Evolutionary conservation across 2,113 vertebrate species (phyloP).

Genomic region (Halcyon senegalensis): DNA sequence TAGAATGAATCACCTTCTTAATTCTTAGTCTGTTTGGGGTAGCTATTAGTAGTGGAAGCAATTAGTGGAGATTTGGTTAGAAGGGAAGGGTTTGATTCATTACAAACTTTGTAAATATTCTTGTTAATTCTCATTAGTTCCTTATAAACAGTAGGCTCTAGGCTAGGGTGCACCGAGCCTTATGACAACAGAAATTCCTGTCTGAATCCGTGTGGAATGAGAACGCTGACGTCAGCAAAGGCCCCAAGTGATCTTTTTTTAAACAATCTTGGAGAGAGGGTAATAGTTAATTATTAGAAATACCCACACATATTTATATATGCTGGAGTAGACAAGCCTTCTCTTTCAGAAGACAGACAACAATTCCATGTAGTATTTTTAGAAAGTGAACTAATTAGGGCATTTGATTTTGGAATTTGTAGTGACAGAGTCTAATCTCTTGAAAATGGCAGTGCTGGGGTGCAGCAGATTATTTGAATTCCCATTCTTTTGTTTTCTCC

Average conservation of each 20-base stretch:
- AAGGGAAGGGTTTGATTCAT: background rate
- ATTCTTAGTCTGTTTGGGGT: background rate
- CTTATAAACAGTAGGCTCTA: background rate
- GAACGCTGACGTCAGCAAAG: background rate
- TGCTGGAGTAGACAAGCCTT: background rate
- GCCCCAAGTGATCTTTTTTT: background rate
- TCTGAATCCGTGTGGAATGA: background rate
- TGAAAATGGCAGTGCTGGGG: background rate
- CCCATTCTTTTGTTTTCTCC: background rate
- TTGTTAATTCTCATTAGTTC: background rate
- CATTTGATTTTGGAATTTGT: background rate
- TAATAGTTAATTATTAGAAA: background rate
- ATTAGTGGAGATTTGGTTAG: background rate
- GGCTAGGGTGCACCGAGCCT: background rate
- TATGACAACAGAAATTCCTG: background rate
- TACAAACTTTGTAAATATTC: background rate
- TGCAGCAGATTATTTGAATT: background rate
- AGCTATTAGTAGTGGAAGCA: conserved; percentile 12
- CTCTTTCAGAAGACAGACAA: background rate
- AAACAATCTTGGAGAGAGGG: background rate
- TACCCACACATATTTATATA: background rate
- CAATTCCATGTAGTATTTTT: background rate
- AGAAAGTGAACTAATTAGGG: background rate
- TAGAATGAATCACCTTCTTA: background rate
- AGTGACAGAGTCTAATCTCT: background rate